phyloP scores from a whole-genome alignment of 2,113 vertebrate species.

The Eleginops maclovinus region DNA sequence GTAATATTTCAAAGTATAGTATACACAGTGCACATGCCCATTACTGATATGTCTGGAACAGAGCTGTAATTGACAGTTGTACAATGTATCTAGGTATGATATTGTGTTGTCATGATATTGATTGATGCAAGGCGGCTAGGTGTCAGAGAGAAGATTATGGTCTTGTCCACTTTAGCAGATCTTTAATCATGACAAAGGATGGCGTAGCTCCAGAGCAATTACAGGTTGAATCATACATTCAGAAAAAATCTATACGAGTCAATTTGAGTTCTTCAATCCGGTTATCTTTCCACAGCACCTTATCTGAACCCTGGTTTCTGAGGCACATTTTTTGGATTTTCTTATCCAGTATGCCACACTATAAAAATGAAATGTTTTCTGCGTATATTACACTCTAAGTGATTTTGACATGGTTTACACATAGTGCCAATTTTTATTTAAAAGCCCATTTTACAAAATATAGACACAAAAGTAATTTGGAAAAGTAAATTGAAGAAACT shows the following conservation, averaged over 20 bases:
- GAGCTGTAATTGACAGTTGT: neutral
- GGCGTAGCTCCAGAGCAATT: slow-evolving; percentile 12
- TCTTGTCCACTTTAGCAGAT: slow-evolving; percentile 23
- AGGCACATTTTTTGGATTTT: neutral
- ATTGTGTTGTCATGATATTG: slow-evolving; percentile 17
- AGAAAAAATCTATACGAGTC: slow-evolving; percentile 22
- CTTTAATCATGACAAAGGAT: slow-evolving; percentile 34
- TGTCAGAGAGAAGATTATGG: slow-evolving; percentile 13
- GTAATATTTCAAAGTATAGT: neutral
- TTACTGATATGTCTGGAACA: neutral
- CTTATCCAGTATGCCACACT: neutral
- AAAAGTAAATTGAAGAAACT: slow-evolving; percentile 10
- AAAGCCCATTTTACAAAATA: slow-evolving; percentile 22
- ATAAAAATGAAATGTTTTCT: neutral
- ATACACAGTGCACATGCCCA: neutral
- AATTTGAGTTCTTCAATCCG: neutral
- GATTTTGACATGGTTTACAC: slow-evolving; percentile 22
- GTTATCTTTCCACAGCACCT: neutral
- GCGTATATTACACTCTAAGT: slow-evolving; percentile 20
- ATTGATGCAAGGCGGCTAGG: neutral
- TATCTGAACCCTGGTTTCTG: neutral
- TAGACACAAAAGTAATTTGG: slow-evolving; percentile 1
- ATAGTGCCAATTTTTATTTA: slow-evolving; percentile 19
- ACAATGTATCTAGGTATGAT: neutral
- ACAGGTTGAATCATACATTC: slow-evolving; percentile 17